Evolutionary conservation across 1,140 invertebrate species (phyloP), one percentile per base, ranked within the genome.

Genomic region (Meloidogyne exigua): DNA sequence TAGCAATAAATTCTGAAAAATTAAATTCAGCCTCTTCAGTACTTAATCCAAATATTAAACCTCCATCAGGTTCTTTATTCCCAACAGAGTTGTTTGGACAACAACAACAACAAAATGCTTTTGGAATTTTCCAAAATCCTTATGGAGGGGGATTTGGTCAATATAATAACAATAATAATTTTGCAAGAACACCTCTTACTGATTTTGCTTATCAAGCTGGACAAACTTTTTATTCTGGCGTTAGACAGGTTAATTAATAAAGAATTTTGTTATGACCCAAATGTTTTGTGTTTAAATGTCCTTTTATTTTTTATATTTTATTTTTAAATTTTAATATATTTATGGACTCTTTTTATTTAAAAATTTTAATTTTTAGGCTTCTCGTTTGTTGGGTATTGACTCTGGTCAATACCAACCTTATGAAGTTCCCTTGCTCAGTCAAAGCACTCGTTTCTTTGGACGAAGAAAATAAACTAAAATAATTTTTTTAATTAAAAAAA

Each of bases 171-270:
- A 62, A 63, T 25, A 36, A 36, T 28, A 64, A 28, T 28, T 65
- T 73, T 66, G 39, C 65, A 21, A 26, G 39, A 32, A 65, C 57
- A 7, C 72, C 72, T 26, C 49, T 78, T 65, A 62, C 42, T 1
- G 72, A 78, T 68, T 62, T 78, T 36, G 72, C 71, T 25, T 75
- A 28, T 36, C 72, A 76, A 76, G 76, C 75, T 13, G 76, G 75
- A n/a, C 71, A 78, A 21, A 76, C 32, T 32, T 78, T 78, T 57
- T 78, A 78, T 68, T 26, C 72, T 25, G 76, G 76, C 2, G 28
- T 78, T 21, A 21, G 49, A 67, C 66, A 62, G 25, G 72, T 73
- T 13, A 23, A 32, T 73, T 39, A 57, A 26, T 49, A n/a, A n/a
- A n/a, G n/a, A n/a, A n/a, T 36, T n/a, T 25, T 44, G 23, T 44